Evolutionary conservation across 2,797 vertebrate genomes (phyloP).

Genomic region (Sphenopsis melanotis): DNA sequence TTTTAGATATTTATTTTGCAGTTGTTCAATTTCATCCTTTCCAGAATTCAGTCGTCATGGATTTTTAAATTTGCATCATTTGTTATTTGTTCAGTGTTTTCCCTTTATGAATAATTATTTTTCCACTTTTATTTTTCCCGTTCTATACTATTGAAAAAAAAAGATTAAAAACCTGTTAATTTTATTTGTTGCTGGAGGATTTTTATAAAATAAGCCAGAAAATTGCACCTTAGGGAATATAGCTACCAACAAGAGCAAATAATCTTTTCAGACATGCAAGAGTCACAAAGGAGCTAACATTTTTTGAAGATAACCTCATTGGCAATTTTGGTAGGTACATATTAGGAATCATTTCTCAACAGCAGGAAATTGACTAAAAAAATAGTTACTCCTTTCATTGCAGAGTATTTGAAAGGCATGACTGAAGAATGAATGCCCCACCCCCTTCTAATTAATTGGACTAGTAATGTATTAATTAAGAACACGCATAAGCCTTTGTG

Average conservation of each 20-base stretch:
- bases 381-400: not conserved
- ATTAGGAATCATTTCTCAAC: not conserved
- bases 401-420: not conserved
- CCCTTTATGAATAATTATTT: not conserved
- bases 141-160: not conserved
- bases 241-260: not conserved
- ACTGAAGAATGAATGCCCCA: not conserved
- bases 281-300: not conserved
- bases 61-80: not conserved
- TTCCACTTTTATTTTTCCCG: not conserved
- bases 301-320: not conserved
- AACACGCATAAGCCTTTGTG: not conserved
- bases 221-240: not conserved
- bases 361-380: not conserved
- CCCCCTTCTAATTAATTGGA: not conserved
- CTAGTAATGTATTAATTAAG: slow-evolving; percentile 3
- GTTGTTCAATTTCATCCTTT: not conserved
- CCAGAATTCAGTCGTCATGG: not conserved
- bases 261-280: not conserved
- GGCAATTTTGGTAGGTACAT: not conserved
- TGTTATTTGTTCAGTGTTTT: not conserved
- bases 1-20: not conserved
- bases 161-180: fast-evolving
- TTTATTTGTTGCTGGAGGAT: not conserved
- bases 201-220: not conserved